These are phyloP conservation scores for Macrotis lagotis DNA, from an alignment of 2,113 vertebrate genomes.

Conservation along the genomic window DNA sequence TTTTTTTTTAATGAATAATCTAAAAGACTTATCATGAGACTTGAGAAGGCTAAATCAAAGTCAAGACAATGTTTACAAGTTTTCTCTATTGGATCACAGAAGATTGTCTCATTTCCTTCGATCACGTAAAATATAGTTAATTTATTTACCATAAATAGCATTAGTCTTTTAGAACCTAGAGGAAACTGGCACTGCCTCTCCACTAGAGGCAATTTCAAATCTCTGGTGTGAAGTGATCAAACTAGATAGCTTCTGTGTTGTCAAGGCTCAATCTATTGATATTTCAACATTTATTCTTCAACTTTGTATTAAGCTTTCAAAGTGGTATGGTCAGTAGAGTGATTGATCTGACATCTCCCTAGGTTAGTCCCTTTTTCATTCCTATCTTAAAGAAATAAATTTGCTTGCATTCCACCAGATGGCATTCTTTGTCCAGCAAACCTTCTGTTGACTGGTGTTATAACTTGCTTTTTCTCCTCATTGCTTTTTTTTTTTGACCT, in stretches of 20 bases:
- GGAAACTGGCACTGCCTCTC: conserved; percentile 70
- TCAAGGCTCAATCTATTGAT: conserved; percentile 82
- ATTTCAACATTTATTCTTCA: conserved; percentile 80
- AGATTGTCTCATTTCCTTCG: conserved; percentile 78
- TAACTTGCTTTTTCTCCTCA: not conserved
- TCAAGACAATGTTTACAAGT: conserved; percentile 70
- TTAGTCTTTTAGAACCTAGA: conserved; percentile 72
- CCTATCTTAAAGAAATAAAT: not conserved
- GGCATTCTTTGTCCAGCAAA: conserved; percentile 80
- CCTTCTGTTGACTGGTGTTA: not conserved
- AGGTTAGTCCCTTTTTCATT: conserved; percentile 24
- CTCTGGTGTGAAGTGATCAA: conserved; percentile 81
- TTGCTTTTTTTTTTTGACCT: not conserved
- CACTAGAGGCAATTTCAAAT: conserved; percentile 81
- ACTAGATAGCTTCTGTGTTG: conserved; percentile 82
- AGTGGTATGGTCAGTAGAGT: conserved; percentile 76
- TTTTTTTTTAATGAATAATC: conserved; percentile 43
- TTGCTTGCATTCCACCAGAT: conserved; percentile 73
- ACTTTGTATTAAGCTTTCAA: conserved; percentile 78
- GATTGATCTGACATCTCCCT: conserved; percentile 75
- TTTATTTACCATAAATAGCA: conserved; percentile 75
- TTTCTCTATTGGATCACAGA: conserved; percentile 67
- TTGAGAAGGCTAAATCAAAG: conserved; percentile 61
- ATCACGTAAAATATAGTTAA: conserved; percentile 78
- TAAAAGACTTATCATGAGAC: conserved; percentile 42